These are phyloP conservation scores for Busseola fusca DNA, from an alignment of 2,888 invertebrate species.

Conservation along the genomic window DNA sequence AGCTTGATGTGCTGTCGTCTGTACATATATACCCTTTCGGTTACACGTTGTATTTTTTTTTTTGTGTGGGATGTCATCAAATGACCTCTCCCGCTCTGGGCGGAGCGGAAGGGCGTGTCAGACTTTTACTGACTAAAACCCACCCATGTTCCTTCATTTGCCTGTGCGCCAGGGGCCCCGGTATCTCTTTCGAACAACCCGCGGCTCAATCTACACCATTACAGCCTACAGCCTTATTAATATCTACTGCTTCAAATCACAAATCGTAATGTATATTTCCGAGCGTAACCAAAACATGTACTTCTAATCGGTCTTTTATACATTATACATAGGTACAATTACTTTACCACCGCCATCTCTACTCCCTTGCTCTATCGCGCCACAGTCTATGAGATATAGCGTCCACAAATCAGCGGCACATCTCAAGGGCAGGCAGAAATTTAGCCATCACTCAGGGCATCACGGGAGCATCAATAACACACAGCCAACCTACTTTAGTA, in stretches of 20 bases:
- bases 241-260: not conserved
- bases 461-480: constrained; percentile 48
- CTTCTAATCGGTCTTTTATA: not conserved
- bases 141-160: no score
- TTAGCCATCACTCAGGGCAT: constrained; percentile 55
- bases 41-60: no score
- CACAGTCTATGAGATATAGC: constrained; percentile 68
- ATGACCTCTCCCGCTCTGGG: no score
- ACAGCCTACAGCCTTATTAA: not conserved
- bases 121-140: no score
- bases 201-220: no score
- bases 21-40: no score
- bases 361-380: constrained; percentile 35
- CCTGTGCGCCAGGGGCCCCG: no score
- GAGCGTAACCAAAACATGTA: not conserved
- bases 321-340: not conserved
- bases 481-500: constrained; percentile 38
- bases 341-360: not conserved
- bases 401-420: constrained; percentile 70
- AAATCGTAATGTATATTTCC: not conserved
- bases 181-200: no score
- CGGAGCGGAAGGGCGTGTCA: no score
- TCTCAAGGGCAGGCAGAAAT: constrained; percentile 59
- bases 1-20: no score
- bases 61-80: no score